Evolutionary conservation across 2,113 vertebrate genomes (phyloP).

Genomic region (Archocentrus centrarchus): DNA sequence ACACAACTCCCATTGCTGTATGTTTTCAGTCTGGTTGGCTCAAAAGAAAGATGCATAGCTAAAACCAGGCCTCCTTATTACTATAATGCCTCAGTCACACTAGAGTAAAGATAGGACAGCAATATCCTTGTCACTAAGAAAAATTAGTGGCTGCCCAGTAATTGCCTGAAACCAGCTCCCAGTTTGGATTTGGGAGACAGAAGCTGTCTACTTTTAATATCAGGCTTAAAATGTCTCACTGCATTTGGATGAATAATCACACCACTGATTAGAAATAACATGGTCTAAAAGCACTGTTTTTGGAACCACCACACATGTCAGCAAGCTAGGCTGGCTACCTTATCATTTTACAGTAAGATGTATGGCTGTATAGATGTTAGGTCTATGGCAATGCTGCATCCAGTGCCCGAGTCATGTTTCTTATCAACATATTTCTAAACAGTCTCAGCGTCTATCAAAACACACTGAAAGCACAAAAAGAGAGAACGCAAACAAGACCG

Average conservation of each 20-base stretch:
- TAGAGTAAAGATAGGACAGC: neutral
- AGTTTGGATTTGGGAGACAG: neutral
- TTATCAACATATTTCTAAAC: constrained; percentile 40
- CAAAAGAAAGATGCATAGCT: neutral
- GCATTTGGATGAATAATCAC: neutral
- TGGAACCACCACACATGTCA: neutral
- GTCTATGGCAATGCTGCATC: neutral
- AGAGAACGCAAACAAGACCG: constrained; percentile 44
- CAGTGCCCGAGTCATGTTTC: constrained; percentile 36
- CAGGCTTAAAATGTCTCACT: neutral
- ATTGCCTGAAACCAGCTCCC: neutral
- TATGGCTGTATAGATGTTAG: neutral
- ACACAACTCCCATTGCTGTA: neutral
- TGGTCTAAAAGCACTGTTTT: neutral
- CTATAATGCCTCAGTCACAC: neutral
- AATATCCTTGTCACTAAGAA: neutral
- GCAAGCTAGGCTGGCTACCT: neutral
- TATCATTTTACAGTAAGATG: neutral
- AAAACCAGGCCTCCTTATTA: constrained; percentile 1
- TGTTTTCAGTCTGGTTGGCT: neutral
- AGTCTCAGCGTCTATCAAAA: constrained; percentile 53
- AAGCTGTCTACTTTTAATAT: neutral
- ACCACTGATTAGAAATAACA: neutral
- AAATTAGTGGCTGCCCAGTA: neutral
- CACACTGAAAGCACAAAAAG: constrained; percentile 41